phyloP scores from a whole-genome alignment of 1,140 invertebrate species.

The Asobara japonica region DNA sequence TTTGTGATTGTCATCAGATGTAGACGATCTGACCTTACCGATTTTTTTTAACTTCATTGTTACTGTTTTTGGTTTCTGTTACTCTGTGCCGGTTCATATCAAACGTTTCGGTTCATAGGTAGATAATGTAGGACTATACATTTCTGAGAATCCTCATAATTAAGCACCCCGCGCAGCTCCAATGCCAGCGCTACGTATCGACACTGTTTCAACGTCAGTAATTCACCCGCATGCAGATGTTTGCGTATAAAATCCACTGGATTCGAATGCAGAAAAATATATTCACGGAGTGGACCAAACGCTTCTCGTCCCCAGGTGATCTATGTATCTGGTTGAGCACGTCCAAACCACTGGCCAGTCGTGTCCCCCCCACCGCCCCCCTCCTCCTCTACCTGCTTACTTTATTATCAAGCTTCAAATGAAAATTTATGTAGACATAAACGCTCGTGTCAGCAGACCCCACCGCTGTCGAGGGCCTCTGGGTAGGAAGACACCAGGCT shows the following conservation, averaged over 20 bases:
- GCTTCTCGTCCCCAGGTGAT: constrained; percentile 42
- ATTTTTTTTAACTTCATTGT: too few relatives aligned
- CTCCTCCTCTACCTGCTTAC: constrained; percentile 45
- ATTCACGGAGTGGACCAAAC: constrained; percentile 30
- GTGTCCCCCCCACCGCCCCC: constrained; percentile 47
- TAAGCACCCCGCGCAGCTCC: constrained; percentile 46
- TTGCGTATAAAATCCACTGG: neutral
- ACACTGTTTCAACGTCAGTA: constrained; percentile 15
- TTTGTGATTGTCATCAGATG: too few relatives aligned
- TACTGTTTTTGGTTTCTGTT: too few relatives aligned
- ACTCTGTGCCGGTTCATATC: too few relatives aligned
- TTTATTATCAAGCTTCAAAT: constrained; percentile 63
- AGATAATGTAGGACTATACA: too few relatives aligned
- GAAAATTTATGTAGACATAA: constrained; percentile 64
- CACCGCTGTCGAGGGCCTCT: constrained; percentile 12
- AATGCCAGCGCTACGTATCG: constrained; percentile 30
- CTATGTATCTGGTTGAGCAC: constrained; percentile 53
- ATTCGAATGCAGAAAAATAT: constrained; percentile 30
- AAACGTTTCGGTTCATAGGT: too few relatives aligned
- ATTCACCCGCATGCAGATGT: neutral
- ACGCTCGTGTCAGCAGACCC: constrained; percentile 55
- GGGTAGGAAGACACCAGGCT: constrained; percentile 12
- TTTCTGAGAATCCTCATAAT: constrained; percentile 64
- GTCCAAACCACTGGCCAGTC: constrained; percentile 44
- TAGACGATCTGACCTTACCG: too few relatives aligned